phyloP scores from a whole-genome alignment of 2,888 invertebrate genomes.

The Actias luna region DNA sequence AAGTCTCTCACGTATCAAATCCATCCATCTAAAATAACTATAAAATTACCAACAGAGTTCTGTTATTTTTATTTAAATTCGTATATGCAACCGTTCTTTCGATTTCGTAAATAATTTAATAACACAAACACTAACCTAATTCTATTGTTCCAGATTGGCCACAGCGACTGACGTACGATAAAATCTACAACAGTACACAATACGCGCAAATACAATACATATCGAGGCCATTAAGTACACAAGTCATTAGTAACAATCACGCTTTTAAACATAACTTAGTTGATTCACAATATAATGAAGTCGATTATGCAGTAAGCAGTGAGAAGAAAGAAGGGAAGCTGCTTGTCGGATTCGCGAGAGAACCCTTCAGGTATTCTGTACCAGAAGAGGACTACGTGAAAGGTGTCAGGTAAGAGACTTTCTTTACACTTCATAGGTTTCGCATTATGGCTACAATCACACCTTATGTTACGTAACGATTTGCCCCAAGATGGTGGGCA shows the following conservation, averaged over 20 bases:
- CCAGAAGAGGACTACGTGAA: slow-evolving; percentile 63
- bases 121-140: not conserved
- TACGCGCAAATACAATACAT: slow-evolving; percentile 57
- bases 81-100: not conserved
- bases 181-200: slow-evolving; percentile 63
- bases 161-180: slow-evolving; percentile 54
- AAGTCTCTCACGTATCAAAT: no score
- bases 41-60: not conserved
- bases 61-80: not conserved
- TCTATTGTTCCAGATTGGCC: slow-evolving; percentile 57
- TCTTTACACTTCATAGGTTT: no score
- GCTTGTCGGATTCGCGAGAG: slow-evolving; percentile 65
- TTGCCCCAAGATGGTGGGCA: no score
- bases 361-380: slow-evolving; percentile 67
- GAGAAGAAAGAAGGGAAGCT: slow-evolving; percentile 41
- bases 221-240: slow-evolving; percentile 45
- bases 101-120: slow-evolving; percentile 1
- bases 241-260: slow-evolving; percentile 33
- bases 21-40: not conserved
- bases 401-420: slow-evolving; percentile 58
- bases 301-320: slow-evolving; percentile 39
- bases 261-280: slow-evolving; percentile 29
- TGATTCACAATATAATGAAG: slow-evolving; percentile 47
- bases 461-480: no score
- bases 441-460: no score